These are phyloP conservation scores for Leptosomus discolor DNA, from an alignment of 2,113 vertebrate genomes.

Conservation along the genomic window DNA sequence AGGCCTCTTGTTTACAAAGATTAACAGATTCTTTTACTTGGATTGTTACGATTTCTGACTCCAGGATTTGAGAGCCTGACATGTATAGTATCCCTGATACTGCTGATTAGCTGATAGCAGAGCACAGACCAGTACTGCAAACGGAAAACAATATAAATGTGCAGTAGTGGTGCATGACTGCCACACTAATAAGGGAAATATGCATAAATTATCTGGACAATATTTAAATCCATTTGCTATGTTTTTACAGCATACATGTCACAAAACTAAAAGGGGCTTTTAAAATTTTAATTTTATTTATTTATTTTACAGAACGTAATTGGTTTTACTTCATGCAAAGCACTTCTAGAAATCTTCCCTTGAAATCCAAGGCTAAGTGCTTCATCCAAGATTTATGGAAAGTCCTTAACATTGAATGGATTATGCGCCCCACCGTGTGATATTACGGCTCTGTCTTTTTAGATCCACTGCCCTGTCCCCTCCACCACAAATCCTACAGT, in stretches of 20 bases:
- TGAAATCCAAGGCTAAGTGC: not conserved
- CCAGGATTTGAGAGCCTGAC: not conserved
- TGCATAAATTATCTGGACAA: not conserved
- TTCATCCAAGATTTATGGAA: not conserved
- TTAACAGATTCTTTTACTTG: slow-evolving; percentile 6
- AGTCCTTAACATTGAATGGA: not conserved
- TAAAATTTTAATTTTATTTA: not conserved
- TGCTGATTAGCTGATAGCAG: not conserved
- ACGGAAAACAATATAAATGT: not conserved
- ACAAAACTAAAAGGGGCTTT: not conserved
- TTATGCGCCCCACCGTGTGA: not conserved
- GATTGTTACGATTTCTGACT: not conserved
- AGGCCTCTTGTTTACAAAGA: not conserved
- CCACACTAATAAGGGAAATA: not conserved
- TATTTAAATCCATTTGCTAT: not conserved
- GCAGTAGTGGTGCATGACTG: not conserved
- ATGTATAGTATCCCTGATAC: not conserved
- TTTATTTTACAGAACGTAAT: not conserved
- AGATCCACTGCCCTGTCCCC: not conserved
- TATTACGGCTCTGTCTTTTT: not conserved
- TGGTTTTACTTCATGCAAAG: not conserved
- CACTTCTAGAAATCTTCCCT: not conserved
- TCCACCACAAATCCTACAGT: not conserved
- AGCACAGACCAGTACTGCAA: not conserved
- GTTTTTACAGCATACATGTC: not conserved